Conservation (phyloP, 2,797 vertebrate species). For the Botia kubotai region DNA sequence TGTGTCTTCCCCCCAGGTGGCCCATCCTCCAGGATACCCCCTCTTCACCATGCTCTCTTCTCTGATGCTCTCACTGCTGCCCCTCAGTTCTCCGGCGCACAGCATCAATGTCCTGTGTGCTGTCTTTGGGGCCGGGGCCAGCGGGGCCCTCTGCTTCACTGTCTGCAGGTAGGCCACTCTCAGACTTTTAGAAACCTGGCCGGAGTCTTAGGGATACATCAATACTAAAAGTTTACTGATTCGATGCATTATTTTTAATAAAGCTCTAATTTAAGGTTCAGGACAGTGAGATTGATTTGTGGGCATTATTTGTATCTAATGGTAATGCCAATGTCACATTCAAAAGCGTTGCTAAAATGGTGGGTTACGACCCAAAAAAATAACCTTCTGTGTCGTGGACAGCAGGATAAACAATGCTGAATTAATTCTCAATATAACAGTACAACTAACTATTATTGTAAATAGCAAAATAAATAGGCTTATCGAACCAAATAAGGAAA, state of each 20-base stretch:
- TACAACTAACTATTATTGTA: not conserved
- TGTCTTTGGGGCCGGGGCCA: conserved; percentile 86
- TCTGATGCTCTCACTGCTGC: conserved; percentile 78
- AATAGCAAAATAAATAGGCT: not conserved
- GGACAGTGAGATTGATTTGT: no score
- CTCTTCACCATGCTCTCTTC: conserved; percentile 90
- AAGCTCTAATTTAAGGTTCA: no score
- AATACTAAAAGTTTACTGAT: not conserved
- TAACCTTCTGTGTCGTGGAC: no score
- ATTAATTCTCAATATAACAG: not conserved
- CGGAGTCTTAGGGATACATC: not conserved
- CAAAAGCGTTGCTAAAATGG: no score
- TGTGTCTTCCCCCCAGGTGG: conserved; percentile 80
- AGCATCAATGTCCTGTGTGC: conserved; percentile 88
- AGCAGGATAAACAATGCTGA: no score
- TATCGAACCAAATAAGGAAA: not conserved
- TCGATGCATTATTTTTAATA: no score
- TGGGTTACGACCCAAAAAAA: no score
- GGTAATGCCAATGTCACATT: no score
- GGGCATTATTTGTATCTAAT: no score
- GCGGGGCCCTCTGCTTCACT: conserved; percentile 87
- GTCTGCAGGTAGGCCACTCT: conserved; percentile 86
- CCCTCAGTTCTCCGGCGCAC: conserved; percentile 84
- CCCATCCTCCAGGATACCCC: conserved; percentile 96
- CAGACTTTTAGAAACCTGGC: no score